Percentiles rank a stretch among this genome's conserved stretches.
phyloP scores from a whole-genome alignment of 2,888 invertebrate genomes.

The Diploptera punctata region DNA sequence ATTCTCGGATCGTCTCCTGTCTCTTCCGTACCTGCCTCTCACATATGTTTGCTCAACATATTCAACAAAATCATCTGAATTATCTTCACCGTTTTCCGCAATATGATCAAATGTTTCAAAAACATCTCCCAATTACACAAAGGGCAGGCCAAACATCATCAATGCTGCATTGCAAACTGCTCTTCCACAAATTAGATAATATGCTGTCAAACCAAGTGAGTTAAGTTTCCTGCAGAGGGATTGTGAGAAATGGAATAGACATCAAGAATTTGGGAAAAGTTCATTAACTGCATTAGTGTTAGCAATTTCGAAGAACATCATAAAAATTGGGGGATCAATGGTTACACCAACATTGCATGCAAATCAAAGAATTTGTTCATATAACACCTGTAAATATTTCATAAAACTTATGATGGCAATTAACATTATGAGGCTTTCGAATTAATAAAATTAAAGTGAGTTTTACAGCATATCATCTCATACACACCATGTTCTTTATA shows the following conservation, averaged over 20 bases:
- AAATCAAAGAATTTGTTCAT: too few species aligned
- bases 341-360: too few species aligned
- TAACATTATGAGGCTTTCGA: too few species aligned
- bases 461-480: too few species aligned
- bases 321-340: too few species aligned
- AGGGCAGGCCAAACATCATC: background rate
- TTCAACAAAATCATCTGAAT: background rate
- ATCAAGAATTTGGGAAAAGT: background rate
- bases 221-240: background rate
- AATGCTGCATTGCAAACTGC: background rate
- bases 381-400: too few species aligned
- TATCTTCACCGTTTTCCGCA: background rate
- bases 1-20: background rate
- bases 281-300: background rate
- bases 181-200: background rate
- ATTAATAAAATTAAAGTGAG: too few species aligned
- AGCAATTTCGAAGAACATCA: too few species aligned
- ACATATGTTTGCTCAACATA: background rate
- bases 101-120: background rate
- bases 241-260: background rate
- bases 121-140: background rate
- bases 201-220: too few species aligned
- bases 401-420: too few species aligned
- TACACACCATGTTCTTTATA: too few species aligned
- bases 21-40: background rate